phyloP scores from a whole-genome alignment of 2,888 invertebrate species.

The Drosophila atripex region DNA sequence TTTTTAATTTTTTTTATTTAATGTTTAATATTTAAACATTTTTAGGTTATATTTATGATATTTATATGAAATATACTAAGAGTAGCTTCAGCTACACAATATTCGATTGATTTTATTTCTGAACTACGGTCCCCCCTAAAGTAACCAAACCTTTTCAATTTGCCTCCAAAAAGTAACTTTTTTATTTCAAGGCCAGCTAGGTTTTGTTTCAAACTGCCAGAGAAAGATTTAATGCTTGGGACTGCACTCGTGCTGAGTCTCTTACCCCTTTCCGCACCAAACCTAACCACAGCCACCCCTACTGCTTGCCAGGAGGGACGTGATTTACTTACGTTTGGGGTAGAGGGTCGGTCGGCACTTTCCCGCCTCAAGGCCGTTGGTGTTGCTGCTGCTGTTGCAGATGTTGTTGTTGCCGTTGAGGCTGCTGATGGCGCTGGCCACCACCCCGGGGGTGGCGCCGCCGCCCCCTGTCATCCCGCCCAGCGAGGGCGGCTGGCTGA shows the following conservation, averaged over 20 bases:
- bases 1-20: too few relatives aligned
- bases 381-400: slow-evolving; percentile 35
- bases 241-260: background rate
- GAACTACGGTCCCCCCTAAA: background rate
- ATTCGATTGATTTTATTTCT: background rate
- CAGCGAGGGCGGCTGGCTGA: slow-evolving; percentile 58
- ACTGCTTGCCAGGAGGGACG: background rate
- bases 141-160: background rate
- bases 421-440: slow-evolving; percentile 48
- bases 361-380: slow-evolving; percentile 34
- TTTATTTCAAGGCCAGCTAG: background rate
- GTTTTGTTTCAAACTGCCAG: background rate
- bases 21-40: too few relatives aligned
- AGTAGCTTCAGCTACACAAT: too few relatives aligned
- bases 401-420: slow-evolving; percentile 52
- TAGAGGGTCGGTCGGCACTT: slow-evolving; percentile 71
- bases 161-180: background rate
- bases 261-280: slow-evolving; percentile 3
- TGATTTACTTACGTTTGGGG: slow-evolving; percentile 75
- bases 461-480: slow-evolving; percentile 32
- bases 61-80: too few relatives aligned
- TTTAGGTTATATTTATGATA: too few relatives aligned
- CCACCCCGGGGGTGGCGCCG: too few relatives aligned
- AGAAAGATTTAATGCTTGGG: background rate
- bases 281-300: background rate